Percentiles rank a stretch among this genome's conserved stretches.
Evolutionary conservation across 1,140 invertebrate species (phyloP).

Genomic region (Vanessa atalanta): DNA sequence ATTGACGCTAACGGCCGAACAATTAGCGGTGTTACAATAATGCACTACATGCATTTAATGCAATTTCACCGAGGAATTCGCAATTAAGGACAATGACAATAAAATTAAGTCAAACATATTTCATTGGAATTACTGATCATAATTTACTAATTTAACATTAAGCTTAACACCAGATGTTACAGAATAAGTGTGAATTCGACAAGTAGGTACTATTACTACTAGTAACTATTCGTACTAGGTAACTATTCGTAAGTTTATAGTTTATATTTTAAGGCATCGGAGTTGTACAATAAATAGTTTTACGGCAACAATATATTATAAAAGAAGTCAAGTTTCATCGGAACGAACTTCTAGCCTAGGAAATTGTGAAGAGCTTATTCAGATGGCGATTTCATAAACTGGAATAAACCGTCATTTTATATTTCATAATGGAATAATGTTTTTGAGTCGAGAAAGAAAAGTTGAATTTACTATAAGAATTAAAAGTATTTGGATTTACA

Average conservation of each 20-base stretch:
- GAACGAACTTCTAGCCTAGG: conserved; percentile 2
- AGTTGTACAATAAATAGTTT: too few relatives aligned
- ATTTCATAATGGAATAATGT: conserved; percentile 6
- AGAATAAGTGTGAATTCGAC: too few relatives aligned
- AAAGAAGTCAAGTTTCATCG: neutral
- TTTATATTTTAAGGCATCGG: too few relatives aligned
- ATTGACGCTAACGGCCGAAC: conserved; percentile 27
- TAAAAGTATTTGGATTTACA: too few relatives aligned
- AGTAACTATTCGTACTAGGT: too few relatives aligned
- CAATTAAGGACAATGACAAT: conserved; percentile 8
- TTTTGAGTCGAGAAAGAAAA: neutral
- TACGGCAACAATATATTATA: neutral
- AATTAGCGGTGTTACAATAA: conserved; percentile 36
- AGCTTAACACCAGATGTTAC: too few relatives aligned
- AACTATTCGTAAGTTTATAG: too few relatives aligned
- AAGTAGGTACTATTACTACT: too few relatives aligned
- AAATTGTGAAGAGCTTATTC: conserved; percentile 16
- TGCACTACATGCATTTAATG: conserved; percentile 21
- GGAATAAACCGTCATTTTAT: conserved; percentile 17
- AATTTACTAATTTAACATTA: neutral
- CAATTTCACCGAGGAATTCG: conserved; percentile 11
- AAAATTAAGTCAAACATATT: neutral
- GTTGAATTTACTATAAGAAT: neutral
- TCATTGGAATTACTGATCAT: neutral
- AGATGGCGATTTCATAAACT: conserved; percentile 15